Evolutionary conservation across 2,888 invertebrate species (phyloP), one percentile per base, ranked within the genome.

Genomic region (Pasiphila rectangulata): DNA sequence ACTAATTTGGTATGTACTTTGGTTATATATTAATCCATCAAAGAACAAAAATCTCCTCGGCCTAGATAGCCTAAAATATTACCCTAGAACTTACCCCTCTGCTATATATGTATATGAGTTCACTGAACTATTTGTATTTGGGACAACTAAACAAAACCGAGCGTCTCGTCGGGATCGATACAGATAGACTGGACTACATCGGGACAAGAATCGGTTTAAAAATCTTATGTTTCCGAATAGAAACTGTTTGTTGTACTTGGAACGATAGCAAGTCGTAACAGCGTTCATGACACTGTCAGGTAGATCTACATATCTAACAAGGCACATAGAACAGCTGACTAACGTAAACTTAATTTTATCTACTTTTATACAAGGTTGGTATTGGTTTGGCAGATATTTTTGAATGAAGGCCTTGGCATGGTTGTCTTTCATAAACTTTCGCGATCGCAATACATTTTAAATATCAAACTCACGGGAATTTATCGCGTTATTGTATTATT

Each of bases 221-320:
- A 81, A 79, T 69, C 75, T 70, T 39, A 30, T 30, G 10, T 10
- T 59, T 70, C 67, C 66, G 58, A 51, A 56, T 52, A 45, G 32
- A 36, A 56, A 62, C 55, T 79, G 74, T 81, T 81, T 83, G 72
- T 83, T 83, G 64, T 63, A 61, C 69, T 82, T 81, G 79, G 69
- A 74, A 67, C 68, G 63, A 15, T 30, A 10, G 25, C 49, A 45
- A 42, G 50, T 50, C 50, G 41, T 50, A 38, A 50, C 12, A 34
- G 13, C 36, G 43, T 16, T 30, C 30, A 30, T 5, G 17, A 16
- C 30, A 30, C 13, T n/a, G 30, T 30, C 9, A n/a, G 30, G n/a
- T n/a, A n/a, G n/a, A n/a, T n/a, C n/a, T n/a, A n/a, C n/a, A 13
- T 6, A 27, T 27, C 27, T 13, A 3, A 27, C 12, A 12, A 12